phyloP scores from a whole-genome alignment of 2,797 vertebrate species.

The Platyrinchus mystaceus region DNA sequence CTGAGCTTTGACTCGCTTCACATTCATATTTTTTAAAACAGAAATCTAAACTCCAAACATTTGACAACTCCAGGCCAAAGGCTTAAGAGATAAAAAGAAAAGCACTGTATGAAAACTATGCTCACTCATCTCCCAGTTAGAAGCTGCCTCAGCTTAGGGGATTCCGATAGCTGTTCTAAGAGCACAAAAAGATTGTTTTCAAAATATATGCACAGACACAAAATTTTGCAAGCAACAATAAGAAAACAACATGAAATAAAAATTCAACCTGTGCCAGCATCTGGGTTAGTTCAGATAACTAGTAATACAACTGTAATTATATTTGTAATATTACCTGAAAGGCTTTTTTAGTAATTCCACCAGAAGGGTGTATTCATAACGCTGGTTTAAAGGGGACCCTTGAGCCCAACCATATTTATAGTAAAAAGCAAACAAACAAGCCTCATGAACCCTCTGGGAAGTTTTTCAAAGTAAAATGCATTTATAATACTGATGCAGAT shows the following conservation, averaged over 20 bases:
- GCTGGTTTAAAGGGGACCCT: not conserved
- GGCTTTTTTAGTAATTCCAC: not conserved
- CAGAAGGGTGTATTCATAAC: not conserved
- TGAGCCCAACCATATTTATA: not conserved
- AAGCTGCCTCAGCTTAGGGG: not conserved
- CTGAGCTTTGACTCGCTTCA: not conserved
- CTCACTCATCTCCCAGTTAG: not conserved
- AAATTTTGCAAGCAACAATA: not conserved
- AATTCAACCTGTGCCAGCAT: not conserved
- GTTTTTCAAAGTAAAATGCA: slow-evolving; percentile 43
- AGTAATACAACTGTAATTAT: not conserved
- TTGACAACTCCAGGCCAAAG: not conserved
- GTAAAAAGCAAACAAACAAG: not conserved
- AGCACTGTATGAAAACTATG: not conserved
- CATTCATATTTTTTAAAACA: not conserved
- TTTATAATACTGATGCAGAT: slow-evolving; percentile 37
- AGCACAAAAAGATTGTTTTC: not conserved
- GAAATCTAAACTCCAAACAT: not conserved
- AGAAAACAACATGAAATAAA: not conserved
- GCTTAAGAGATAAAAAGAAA: not conserved
- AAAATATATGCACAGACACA: not conserved
- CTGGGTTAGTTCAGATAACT: not conserved
- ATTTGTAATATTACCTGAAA: not conserved
- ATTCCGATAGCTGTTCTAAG: not conserved
- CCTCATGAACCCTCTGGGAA: not conserved